phyloP scores from a whole-genome alignment of 2,888 invertebrate species.

The Athalia cordata region DNA sequence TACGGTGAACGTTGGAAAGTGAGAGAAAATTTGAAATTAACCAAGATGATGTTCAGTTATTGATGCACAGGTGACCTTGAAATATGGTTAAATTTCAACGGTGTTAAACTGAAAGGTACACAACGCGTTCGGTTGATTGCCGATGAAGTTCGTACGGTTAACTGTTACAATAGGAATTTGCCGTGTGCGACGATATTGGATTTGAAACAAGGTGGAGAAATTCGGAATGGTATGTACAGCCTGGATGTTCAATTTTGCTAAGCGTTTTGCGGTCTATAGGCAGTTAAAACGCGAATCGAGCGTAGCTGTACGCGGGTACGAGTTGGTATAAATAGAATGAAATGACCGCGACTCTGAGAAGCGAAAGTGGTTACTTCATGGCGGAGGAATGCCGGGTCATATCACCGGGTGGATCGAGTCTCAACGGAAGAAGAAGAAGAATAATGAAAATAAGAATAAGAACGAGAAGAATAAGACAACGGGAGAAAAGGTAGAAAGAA shows the following conservation, averaged over 20 bases:
- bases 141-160: no score
- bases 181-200: no score
- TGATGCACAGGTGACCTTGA: no score
- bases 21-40: no score
- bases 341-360: conserved; percentile 11
- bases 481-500: background rate
- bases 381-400: conserved; percentile 31
- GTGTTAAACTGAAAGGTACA: no score
- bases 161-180: no score
- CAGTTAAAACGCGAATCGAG: conserved; percentile 23
- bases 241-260: background rate
- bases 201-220: no score
- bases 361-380: conserved; percentile 44
- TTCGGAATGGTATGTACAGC: background rate
- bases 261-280: background rate
- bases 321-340: conserved; percentile 18
- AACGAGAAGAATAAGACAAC: background rate
- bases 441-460: background rate
- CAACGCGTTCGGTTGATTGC: no score
- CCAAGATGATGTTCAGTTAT: no score
- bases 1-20: no score
- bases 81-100: no score
- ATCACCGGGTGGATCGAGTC: background rate
- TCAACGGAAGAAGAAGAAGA: background rate
- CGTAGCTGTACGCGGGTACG: background rate